phyloP scores from a whole-genome alignment of 2,113 vertebrate species.

The Cichladusa arquata region DNA sequence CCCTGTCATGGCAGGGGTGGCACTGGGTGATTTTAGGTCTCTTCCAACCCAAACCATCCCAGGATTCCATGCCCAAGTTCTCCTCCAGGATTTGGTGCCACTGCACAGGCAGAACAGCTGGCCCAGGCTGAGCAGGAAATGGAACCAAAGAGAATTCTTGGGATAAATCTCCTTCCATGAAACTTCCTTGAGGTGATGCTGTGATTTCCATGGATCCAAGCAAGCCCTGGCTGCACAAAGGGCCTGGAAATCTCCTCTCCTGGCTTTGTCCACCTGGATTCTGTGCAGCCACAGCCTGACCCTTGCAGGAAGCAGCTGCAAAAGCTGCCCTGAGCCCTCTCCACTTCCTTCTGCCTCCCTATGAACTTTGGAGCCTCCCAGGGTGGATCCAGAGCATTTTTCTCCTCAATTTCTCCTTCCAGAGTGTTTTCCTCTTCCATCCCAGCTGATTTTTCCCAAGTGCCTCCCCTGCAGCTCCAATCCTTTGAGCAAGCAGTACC shows the following conservation, averaged over 20 bases:
- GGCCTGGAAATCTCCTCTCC: neutral
- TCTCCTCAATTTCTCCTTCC: neutral
- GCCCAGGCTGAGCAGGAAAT: neutral
- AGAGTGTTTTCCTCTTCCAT: neutral
- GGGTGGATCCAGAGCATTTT: neutral
- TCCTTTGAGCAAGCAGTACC: neutral
- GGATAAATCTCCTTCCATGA: neutral
- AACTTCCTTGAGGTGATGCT: neutral
- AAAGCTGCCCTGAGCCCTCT: neutral
- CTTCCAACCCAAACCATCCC: neutral
- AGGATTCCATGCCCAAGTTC: neutral
- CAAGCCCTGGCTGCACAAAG: neutral
- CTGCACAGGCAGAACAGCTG: neutral
- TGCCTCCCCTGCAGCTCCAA: neutral
- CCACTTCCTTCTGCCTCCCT: neutral
- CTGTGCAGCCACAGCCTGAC: neutral
- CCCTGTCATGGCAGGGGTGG: no score
- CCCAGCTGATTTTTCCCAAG: neutral
- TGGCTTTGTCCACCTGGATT: neutral
- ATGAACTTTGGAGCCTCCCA: neutral
- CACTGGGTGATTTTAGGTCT: no score
- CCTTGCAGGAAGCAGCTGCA: neutral
- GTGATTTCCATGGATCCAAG: neutral
- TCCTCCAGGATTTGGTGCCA: neutral
- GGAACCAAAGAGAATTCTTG: neutral